Evolutionary conservation across 2,888 invertebrate species (phyloP).

Genomic region (Brachyopa scutellaris): DNA sequence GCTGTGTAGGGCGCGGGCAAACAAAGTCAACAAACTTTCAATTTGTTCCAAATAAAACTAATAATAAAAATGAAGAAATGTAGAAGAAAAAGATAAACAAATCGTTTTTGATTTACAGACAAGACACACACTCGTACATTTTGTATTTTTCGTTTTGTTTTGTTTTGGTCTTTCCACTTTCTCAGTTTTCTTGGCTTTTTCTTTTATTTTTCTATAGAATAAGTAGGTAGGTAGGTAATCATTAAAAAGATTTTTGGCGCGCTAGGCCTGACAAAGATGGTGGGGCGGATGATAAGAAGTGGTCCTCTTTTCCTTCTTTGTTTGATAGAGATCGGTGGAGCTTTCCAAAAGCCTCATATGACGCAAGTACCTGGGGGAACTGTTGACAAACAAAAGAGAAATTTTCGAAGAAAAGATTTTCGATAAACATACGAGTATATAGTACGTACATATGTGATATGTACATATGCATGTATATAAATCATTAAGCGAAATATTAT

Average conservation of each 20-base stretch:
- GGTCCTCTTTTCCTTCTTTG: constrained; percentile 5
- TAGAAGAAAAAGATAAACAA: constrained; percentile 29
- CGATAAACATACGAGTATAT: constrained; percentile 34
- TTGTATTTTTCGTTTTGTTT: constrained; percentile 32
- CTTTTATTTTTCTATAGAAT: too few relatives aligned
- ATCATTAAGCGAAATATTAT: constrained; percentile 9
- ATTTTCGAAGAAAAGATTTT: constrained; percentile 7
- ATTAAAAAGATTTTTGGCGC: background rate
- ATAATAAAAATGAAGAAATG: background rate
- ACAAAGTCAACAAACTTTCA: constrained; percentile 14
- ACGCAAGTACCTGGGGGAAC: constrained; percentile 23
- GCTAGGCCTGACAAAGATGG: background rate
- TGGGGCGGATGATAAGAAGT: background rate
- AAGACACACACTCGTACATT: too few relatives aligned
- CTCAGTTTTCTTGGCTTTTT: background rate
- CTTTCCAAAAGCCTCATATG: constrained; percentile 31
- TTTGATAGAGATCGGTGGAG: background rate
- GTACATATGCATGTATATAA: too few relatives aligned
- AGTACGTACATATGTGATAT: too few relatives aligned
- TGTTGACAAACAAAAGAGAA: constrained; percentile 4
- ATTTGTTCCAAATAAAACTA: constrained; percentile 4
- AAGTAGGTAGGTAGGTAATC: background rate
- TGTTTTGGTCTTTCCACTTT: constrained; percentile 33
- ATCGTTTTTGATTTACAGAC: constrained; percentile 41
- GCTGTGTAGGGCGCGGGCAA: background rate